Evolutionary conservation across 2,888 invertebrate genomes (phyloP).

Genomic region (Automeris io): DNA sequence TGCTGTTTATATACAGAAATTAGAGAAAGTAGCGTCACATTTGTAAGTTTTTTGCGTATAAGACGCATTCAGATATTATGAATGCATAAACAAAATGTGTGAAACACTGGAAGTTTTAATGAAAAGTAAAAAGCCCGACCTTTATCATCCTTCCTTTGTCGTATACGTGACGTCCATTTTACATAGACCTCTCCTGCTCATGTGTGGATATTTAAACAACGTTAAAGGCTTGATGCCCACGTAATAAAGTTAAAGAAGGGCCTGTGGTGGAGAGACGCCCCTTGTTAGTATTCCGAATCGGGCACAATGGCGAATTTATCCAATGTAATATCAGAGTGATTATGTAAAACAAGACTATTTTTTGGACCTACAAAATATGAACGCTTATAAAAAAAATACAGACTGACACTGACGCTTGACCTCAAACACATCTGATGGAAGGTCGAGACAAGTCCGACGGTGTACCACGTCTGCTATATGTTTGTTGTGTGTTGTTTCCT

Average conservation of each 20-base stretch:
- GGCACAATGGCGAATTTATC: constrained; percentile 25
- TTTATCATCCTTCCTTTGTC: constrained; percentile 54
- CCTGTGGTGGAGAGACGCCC: constrained; percentile 28
- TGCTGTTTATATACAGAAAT: too few relatives aligned
- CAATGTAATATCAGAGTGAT: constrained; percentile 16
- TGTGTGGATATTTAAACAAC: constrained; percentile 10
- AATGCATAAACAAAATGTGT: constrained; percentile 46
- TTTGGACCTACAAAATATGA: too few relatives aligned
- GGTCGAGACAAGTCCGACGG: too few relatives aligned
- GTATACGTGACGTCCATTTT: constrained; percentile 47
- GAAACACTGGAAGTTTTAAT: constrained; percentile 48
- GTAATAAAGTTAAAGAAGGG: constrained; percentile 22
- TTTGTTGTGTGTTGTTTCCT: too few relatives aligned
- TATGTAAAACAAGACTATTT: constrained; percentile 3
- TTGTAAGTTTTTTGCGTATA: too few relatives aligned
- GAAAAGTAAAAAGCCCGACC: constrained; percentile 50
- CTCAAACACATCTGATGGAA: too few relatives aligned
- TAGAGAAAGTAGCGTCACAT: too few relatives aligned
- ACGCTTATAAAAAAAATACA: too few relatives aligned
- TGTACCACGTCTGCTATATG: too few relatives aligned
- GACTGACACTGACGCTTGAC: too few relatives aligned
- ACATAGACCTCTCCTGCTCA: constrained; percentile 22
- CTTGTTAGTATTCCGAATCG: constrained; percentile 30
- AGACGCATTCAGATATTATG: too few relatives aligned
- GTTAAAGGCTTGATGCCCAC: constrained; percentile 17